phyloP scores from a whole-genome alignment of 2,888 invertebrate species.

The Oxycera nigricornis region DNA sequence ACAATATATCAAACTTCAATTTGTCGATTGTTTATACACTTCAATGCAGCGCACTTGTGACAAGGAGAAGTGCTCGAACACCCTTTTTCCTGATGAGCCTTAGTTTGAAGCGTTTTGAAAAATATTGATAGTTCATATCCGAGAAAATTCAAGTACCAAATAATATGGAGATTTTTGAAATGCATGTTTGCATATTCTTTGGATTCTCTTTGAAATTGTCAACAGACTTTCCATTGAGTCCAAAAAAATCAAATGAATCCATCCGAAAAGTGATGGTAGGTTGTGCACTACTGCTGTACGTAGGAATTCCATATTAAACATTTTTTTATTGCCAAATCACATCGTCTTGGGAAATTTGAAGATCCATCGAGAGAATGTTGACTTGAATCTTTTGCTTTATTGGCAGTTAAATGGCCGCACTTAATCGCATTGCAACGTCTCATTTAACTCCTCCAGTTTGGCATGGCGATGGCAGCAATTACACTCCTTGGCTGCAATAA shows the following conservation, averaged over 20 bases:
- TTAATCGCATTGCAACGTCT: constrained; percentile 19
- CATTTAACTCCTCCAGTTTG: constrained; percentile 23
- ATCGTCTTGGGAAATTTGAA: neutral
- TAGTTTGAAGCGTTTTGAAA: no score
- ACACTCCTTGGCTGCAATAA: neutral
- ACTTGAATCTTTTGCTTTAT: neutral
- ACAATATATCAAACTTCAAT: neutral
- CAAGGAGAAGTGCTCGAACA: no score
- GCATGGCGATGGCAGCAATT: constrained; percentile 16
- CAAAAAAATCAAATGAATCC: no score
- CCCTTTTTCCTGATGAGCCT: no score
- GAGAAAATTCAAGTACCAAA: no score
- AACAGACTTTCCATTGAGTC: no score
- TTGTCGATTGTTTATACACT: neutral
- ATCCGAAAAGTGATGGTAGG: no score
- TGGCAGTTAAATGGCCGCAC: neutral
- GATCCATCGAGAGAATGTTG: constrained; percentile 14
- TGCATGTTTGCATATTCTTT: no score
- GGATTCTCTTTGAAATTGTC: no score
- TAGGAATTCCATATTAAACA: neutral
- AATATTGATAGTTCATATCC: no score
- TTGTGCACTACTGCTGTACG: neutral
- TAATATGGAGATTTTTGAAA: no score
- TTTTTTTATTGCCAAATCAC: neutral
- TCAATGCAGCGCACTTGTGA: neutral